Evolutionary conservation across 2,797 vertebrate genomes (phyloP), one percentile per base, ranked within the genome.

Genomic region (Acanthornis magna): DNA sequence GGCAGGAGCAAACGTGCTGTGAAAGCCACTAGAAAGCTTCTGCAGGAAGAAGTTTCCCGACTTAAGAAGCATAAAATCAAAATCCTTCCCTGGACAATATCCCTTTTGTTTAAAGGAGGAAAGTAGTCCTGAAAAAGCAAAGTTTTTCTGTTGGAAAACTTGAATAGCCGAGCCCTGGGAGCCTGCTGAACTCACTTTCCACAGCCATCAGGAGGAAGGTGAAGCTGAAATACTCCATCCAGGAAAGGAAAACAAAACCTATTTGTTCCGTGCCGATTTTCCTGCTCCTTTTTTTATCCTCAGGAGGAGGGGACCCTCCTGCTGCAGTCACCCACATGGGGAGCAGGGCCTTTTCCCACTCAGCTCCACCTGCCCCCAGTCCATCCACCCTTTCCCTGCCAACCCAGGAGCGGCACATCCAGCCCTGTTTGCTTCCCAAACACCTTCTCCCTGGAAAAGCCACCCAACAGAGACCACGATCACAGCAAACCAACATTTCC

Each of bases 41-140:
- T 76, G 55, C 54, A n/a, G 60, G 74, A 84, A 84, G 40, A 73
- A 55, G 42, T 82, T 87, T 88, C 66, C 78, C 1, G 0, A 66
- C 60, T 79, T 80, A 80, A 88, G 76, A 89, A 93, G 75, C 87
- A 63, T 71, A 85, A 93, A 92, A 89, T 93, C 72, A 77, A 85
- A 92, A 93, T 71, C 87, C 58, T 74, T 73, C 32, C 60, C 53
- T 34, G n/a, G 78, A 91, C 45, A 91, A 95, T 73, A 48, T 75
- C 36, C 43, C 61, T 93, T 93, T 93, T 93, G 81, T 94, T 79
- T 51, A 16, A 79, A 79, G 32, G 26, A 34, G 45, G 57, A 87
- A 93, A 92, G n/a, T 13, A 82, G 82, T 13, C 65, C 66, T 89
- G 79, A 63, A 85, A 87, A 89, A 66, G 72, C 17, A 30, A 34